Percentiles rank a stretch among this genome's conserved stretches.
phyloP scores from a whole-genome alignment of 2,888 invertebrate genomes.

The Alentia gelatinosa region DNA sequence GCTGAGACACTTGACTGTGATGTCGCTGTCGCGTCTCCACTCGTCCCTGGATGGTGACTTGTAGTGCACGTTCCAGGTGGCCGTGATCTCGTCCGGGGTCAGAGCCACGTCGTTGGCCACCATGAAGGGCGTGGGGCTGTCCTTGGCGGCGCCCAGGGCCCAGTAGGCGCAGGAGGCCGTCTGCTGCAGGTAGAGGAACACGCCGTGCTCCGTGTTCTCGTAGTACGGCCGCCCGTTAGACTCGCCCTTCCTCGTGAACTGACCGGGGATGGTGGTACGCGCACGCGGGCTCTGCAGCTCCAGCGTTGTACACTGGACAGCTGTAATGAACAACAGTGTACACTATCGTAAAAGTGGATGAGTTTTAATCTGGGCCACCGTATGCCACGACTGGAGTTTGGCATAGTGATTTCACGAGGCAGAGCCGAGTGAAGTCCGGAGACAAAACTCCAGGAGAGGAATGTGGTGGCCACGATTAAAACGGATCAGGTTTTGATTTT shows the following conservation, averaged over 20 bases:
- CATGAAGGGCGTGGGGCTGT: not conserved
- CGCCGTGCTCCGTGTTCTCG: not conserved
- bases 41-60: not conserved
- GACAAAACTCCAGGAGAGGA: too few relatives aligned
- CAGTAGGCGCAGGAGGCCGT: not conserved
- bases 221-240: not conserved
- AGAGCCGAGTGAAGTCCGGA: too few relatives aligned
- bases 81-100: not conserved
- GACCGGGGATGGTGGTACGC: not conserved
- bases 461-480: too few relatives aligned
- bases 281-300: not conserved
- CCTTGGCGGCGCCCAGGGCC: not conserved
- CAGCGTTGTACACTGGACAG: not conserved
- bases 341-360: too few relatives aligned
- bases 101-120: not conserved
- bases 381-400: too few relatives aligned
- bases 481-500: too few relatives aligned
- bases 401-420: too few relatives aligned
- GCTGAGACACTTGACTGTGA: not conserved
- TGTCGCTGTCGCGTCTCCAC: not conserved
- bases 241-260: not conserved
- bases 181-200: constrained; percentile 7
- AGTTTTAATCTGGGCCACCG: too few relatives aligned
- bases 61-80: not conserved
- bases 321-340: too few relatives aligned